These are phyloP conservation scores for Teleogryllus oceanicus DNA, from an alignment of 2,888 invertebrate genomes.

Conservation along the genomic window DNA sequence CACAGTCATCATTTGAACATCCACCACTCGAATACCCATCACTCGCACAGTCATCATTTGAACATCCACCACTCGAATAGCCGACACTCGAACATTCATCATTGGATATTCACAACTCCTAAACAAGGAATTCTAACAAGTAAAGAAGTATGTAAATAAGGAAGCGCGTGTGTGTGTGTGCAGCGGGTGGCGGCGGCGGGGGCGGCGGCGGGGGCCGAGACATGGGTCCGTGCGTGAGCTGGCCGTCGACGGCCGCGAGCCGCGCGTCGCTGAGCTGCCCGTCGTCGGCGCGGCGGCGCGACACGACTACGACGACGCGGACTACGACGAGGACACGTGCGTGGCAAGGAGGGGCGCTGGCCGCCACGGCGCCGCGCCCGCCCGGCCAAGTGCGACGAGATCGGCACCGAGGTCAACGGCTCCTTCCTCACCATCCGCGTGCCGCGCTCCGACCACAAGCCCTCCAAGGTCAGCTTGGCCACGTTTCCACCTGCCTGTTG, in stretches of 20 bases:
- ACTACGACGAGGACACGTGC: background rate
- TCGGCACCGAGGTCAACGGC: constrained; percentile 1
- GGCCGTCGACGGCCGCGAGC: background rate
- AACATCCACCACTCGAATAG: no score
- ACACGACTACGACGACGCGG: background rate
- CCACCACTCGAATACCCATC: no score
- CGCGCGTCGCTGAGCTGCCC: background rate
- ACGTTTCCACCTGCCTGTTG: no score
- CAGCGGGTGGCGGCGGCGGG: background rate
- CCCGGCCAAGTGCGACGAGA: background rate
- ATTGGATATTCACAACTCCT: no score
- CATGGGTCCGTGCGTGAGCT: background rate
- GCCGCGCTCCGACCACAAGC: background rate
- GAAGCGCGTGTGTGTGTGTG: no score
- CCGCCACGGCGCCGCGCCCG: background rate
- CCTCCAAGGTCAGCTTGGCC: background rate
- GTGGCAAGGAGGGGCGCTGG: background rate
- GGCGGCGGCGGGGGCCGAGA: background rate
- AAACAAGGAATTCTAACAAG: no score
- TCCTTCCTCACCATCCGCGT: constrained; percentile 2
- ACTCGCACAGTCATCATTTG: no score
- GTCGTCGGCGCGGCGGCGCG: background rate
- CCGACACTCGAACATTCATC: no score
- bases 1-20: no score
- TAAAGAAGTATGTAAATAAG: no score